phyloP scores from a whole-genome alignment of 2,113 vertebrate species.

The Setophaga kirtlandii region DNA sequence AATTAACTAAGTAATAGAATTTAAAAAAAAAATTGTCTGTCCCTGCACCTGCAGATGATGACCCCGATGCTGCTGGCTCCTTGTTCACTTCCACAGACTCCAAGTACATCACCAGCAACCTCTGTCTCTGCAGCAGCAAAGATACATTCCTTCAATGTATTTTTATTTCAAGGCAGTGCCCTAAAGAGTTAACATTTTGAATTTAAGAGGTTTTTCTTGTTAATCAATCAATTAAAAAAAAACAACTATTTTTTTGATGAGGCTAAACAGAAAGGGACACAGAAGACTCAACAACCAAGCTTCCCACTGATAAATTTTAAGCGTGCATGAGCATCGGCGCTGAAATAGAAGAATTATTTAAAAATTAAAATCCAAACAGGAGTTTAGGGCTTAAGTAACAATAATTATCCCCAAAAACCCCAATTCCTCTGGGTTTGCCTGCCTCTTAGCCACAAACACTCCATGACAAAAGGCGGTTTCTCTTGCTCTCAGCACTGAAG shows the following conservation, averaged over 20 bases:
- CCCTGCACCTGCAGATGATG: neutral
- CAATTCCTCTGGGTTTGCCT: neutral
- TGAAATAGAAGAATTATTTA: neutral
- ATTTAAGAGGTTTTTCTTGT: neutral
- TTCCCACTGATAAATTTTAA: neutral
- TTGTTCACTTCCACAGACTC: neutral
- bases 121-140: neutral
- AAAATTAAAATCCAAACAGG: neutral
- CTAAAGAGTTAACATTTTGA: neutral
- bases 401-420: neutral
- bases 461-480: conserved; percentile 3
- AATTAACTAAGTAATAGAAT: neutral
- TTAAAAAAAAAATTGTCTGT: neutral
- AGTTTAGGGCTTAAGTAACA: neutral
- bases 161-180: neutral
- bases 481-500: conserved; percentile 15
- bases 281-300: neutral
- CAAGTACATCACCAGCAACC: neutral
- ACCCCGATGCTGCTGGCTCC: neutral
- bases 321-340: fast-evolving
- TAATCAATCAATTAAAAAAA: neutral
- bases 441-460: conserved; percentile 22
- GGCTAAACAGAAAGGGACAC: neutral
- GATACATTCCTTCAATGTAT: neutral
- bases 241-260: fast-evolving